These are phyloP conservation scores for Chalcosyrphus nemorum DNA, from an alignment of 2,888 invertebrate genomes.

Conservation along the genomic window DNA sequence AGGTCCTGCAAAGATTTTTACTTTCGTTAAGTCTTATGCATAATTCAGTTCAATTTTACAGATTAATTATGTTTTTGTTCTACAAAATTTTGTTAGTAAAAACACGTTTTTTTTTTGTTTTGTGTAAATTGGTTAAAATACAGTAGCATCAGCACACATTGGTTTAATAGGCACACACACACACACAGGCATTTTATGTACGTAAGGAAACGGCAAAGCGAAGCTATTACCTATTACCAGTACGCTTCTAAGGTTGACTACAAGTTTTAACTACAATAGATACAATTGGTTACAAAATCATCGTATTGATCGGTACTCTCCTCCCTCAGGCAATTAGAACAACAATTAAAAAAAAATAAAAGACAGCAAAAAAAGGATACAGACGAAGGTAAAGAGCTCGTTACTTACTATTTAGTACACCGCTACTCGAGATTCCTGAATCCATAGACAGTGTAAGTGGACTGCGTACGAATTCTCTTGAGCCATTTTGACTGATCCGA, in stretches of 20 bases:
- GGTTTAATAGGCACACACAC: not conserved
- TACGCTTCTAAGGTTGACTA: conserved; percentile 5
- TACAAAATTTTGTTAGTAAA: conserved; percentile 36
- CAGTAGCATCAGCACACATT: conserved; percentile 20
- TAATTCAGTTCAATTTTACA: not conserved
- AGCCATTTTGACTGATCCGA: conserved; percentile 63
- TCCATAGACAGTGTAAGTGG: conserved; percentile 93
- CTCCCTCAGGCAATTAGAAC: conserved; percentile 18
- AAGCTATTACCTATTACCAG: not conserved
- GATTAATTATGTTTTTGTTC: not conserved
- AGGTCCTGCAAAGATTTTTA: conserved; percentile 72
- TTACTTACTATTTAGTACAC: conserved; percentile 75
- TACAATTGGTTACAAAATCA: conserved; percentile 8
- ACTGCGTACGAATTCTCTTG: conserved; percentile 80
- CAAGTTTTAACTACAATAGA: conserved; percentile 36
- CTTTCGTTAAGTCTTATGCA: not conserved
- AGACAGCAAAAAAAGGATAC: conserved; percentile 1
- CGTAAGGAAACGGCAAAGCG: conserved; percentile 40
- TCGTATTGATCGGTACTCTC: conserved; percentile 1
- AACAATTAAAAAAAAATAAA: conserved; percentile 26
- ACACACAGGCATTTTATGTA: conserved; percentile 43
- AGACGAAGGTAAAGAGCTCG: conserved; percentile 12
- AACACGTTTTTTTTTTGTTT: not conserved
- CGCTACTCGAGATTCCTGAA: conserved; percentile 89
- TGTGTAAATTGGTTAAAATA: conserved; percentile 23